phyloP scores from a whole-genome alignment of 2,888 invertebrate species.

The Digitonthophagus gazella region DNA sequence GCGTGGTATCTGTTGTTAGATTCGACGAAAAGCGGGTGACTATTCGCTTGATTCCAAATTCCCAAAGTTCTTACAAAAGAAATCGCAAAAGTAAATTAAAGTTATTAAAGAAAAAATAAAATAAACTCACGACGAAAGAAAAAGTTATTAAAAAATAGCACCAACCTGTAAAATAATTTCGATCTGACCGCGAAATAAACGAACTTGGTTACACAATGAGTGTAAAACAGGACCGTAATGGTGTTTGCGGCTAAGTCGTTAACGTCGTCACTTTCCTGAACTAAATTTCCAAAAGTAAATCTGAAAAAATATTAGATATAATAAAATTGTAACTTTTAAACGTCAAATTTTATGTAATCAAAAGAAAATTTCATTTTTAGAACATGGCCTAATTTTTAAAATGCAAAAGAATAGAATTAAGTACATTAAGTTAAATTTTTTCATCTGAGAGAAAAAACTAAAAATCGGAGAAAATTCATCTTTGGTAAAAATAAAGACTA shows the following conservation, averaged over 20 bases:
- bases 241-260: conserved; percentile 73
- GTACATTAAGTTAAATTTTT: no score
- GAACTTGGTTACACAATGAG: conserved; percentile 73
- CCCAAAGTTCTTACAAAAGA: conserved; percentile 62
- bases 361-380: no score
- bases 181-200: conserved; percentile 70
- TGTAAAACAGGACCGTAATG: conserved; percentile 77
- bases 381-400: no score
- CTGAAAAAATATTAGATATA: conserved; percentile 36
- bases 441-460: no score
- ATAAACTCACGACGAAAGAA: no score
- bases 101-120: background rate
- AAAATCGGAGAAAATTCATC: no score
- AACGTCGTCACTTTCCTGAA: conserved; percentile 70
- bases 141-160: no score
- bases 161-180: conserved; percentile 74
- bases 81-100: conserved; percentile 5
- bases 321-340: no score
- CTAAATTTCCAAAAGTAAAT: conserved; percentile 66
- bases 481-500: no score
- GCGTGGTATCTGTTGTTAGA: conserved; percentile 72
- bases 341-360: no score
- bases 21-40: conserved; percentile 80
- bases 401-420: no score
- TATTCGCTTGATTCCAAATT: conserved; percentile 82